These are phyloP conservation scores for Mizuhopecten yessoensis DNA, from an alignment of 1,140 invertebrate genomes.

Conservation along the genomic window DNA sequence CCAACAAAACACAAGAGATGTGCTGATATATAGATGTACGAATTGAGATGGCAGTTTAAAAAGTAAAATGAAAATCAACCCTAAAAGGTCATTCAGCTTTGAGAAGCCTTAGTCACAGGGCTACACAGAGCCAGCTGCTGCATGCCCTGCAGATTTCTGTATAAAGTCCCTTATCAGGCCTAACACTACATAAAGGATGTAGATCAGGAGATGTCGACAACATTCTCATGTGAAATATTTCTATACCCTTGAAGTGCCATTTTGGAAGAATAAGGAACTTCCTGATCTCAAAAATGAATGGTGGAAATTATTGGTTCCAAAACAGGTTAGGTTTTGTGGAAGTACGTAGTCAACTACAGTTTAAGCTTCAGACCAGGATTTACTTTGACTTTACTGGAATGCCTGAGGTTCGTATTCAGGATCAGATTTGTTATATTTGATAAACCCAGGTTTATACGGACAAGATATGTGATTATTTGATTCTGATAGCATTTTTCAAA, in stretches of 20 bases:
- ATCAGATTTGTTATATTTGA: background rate
- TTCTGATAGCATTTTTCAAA: background rate
- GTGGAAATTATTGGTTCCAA: slow-evolving; percentile 43
- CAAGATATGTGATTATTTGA: background rate
- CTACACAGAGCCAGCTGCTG: background rate
- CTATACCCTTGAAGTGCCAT: slow-evolving; percentile 5
- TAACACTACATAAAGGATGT: slow-evolving; percentile 34
- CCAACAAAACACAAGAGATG: background rate
- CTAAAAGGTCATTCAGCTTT: slow-evolving; percentile 10
- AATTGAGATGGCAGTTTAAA: background rate
- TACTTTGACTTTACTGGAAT: slow-evolving; percentile 60
- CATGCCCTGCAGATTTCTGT: slow-evolving; percentile 21
- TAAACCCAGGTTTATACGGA: background rate
- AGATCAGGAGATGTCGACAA: background rate
- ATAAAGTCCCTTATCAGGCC: slow-evolving; percentile 37
- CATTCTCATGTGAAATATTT: slow-evolving; percentile 33
- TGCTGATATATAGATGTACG: background rate
- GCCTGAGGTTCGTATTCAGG: slow-evolving; percentile 51
- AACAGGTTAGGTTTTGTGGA: slow-evolving; percentile 52
- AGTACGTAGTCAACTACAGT: slow-evolving; percentile 57
- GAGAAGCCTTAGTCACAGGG: background rate
- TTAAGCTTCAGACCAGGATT: slow-evolving; percentile 61
- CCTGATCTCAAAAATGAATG: slow-evolving; percentile 21
- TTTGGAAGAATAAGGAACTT: background rate
- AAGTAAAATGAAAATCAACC: background rate